Percentiles rank a stretch among this genome's conserved stretches.
Evolutionary conservation across 2,797 vertebrate genomes (phyloP).

Genomic region (Enteromius anoplus): DNA sequence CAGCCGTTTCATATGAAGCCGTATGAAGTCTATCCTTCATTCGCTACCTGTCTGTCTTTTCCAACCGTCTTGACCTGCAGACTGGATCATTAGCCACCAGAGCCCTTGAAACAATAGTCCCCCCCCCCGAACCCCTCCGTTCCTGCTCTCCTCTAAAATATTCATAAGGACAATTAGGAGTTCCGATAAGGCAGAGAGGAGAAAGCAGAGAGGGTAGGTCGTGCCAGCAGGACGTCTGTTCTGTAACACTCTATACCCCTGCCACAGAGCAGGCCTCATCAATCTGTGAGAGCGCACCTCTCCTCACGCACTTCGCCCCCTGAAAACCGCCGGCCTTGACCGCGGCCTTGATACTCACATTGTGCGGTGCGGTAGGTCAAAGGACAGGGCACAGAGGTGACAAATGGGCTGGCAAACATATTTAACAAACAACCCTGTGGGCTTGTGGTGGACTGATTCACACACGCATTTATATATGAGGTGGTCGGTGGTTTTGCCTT

Average conservation of each 20-base stretch:
- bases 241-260: conserved; percentile 73
- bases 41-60: conserved; percentile 54
- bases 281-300: conserved; percentile 74
- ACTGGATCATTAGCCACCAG: conserved; percentile 80
- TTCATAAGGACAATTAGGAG: conserved; percentile 86
- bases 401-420: conserved; percentile 7
- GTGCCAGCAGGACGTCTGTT: conserved; percentile 74
- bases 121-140: conserved; percentile 71
- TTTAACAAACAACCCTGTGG: conserved; percentile 34
- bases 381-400: conserved; percentile 15
- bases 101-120: conserved; percentile 79
- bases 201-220: conserved; percentile 73
- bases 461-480: conserved; percentile 12
- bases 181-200: conserved; percentile 78
- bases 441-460: conserved; percentile 37
- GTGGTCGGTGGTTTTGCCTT: conserved; percentile 17
- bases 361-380: conserved; percentile 23
- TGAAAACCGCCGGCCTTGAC: conserved; percentile 32
- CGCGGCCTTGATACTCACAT: conserved; percentile 30
- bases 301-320: conserved; percentile 63
- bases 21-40: conserved; percentile 3
- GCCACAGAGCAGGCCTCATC: conserved; percentile 76
- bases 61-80: conserved; percentile 68
- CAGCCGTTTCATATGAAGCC: conserved; percentile 17
- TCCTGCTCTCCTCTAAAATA: conserved; percentile 83